A percentile compares a stretch with the other conserved stretches of the same genome.
Conservation (phyloP, 2,113 vertebrate genomes). For the Talpa occidentalis region DNA sequence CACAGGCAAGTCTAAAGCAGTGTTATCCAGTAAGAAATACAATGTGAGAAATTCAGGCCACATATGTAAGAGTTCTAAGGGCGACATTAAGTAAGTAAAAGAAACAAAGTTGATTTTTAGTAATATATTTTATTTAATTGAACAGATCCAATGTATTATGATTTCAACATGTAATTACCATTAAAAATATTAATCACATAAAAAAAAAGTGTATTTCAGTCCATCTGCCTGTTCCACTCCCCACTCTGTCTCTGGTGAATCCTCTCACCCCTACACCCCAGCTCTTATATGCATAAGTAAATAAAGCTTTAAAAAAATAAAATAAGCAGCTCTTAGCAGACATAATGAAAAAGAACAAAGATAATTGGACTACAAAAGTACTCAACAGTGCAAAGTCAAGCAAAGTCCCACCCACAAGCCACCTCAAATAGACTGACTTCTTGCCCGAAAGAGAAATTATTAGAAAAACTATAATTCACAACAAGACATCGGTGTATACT, state of each 20-base stretch:
- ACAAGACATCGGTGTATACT: neutral
- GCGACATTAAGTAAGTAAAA: neutral
- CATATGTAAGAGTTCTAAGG: neutral
- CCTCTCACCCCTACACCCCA: too few species aligned
- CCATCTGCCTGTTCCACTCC: too few species aligned
- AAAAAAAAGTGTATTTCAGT: too few species aligned
- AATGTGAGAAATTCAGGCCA: neutral
- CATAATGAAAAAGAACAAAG: neutral
- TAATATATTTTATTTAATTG: neutral
- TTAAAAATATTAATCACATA: neutral
- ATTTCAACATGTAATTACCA: neutral
- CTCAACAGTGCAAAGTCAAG: neutral
- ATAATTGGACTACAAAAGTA: neutral
- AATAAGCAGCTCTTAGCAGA: neutral
- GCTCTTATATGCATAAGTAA: too few species aligned
- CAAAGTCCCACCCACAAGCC: neutral
- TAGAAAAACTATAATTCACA: neutral
- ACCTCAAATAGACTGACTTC: neutral
- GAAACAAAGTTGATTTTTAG: constrained; percentile 15
- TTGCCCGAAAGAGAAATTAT: neutral
- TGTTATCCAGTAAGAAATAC: neutral
- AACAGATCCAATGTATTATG: neutral
- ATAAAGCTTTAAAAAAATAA: too few species aligned
- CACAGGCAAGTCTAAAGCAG: too few species aligned
- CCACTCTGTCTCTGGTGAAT: too few species aligned